Evolutionary conservation across 2,113 vertebrate species (phyloP).

Genomic region (Macheiramphus alcinus): DNA sequence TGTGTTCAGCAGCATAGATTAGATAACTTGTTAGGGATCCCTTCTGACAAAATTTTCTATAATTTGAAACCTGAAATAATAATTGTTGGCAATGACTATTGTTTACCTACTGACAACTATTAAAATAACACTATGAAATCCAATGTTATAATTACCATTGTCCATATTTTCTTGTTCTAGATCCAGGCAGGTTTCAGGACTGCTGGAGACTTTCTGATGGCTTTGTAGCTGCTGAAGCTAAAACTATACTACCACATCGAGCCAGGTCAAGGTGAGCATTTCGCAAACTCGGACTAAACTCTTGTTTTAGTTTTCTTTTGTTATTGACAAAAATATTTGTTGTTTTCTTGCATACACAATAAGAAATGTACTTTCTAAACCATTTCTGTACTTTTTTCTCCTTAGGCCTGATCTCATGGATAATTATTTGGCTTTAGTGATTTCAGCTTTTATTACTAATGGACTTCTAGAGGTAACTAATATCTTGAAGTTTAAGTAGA

Average conservation of each 20-base stretch:
- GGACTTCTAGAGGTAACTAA: slow-evolving; percentile 89
- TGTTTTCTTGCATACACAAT: not conserved
- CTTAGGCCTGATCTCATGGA: slow-evolving; percentile 96
- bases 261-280: slow-evolving; percentile 88
- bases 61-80: not conserved
- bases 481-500: not conserved
- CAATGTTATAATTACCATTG: not conserved
- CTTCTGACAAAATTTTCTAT: not conserved
- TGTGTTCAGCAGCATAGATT: not conserved
- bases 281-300: not conserved
- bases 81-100: not conserved
- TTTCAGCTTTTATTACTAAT: slow-evolving; percentile 93
- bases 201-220: slow-evolving; percentile 96
- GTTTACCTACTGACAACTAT: not conserved
- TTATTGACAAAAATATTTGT: not conserved
- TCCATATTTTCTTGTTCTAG: slow-evolving; percentile 62
- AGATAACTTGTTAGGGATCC: not conserved
- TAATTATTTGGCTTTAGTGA: slow-evolving; percentile 94
- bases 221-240: slow-evolving; percentile 96
- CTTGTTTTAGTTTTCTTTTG: not conserved
- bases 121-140: not conserved
- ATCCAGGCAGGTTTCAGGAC: slow-evolving; percentile 93
- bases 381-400: not conserved
- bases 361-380: not conserved
- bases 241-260: slow-evolving; percentile 92